Percentiles rank a stretch among this genome's conserved stretches.
Conservation (phyloP, 2,888 invertebrate species). For the Tyria jacobaeae region DNA sequence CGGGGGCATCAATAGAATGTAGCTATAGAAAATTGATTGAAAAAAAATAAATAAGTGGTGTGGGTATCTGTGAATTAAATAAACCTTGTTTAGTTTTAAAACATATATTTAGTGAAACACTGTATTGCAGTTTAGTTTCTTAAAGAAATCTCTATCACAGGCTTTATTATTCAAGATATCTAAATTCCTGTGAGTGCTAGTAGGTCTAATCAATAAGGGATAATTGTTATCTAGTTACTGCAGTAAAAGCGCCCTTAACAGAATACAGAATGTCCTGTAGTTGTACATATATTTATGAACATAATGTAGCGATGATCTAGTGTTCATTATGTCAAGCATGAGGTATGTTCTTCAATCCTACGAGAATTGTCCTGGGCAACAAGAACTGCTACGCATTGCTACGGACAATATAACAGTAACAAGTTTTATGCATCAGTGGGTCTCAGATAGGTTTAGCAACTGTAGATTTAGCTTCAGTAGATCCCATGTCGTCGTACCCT, state of each 20-base stretch:
- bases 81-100: neutral
- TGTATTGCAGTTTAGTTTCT: neutral
- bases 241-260: no score
- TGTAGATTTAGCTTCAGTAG: no score
- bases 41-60: slow-evolving; percentile 5
- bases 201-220: no score
- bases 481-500: no score
- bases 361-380: fast-evolving
- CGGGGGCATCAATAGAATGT: slow-evolving; percentile 22
- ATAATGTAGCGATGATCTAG: no score
- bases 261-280: no score
- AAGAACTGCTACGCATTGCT: neutral
- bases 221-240: no score
- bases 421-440: no score
- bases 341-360: no score
- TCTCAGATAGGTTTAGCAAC: no score
- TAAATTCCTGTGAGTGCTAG: neutral
- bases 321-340: no score
- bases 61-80: neutral
- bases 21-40: slow-evolving; percentile 11
- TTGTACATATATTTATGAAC: no score
- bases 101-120: neutral
- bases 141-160: neutral
- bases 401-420: neutral
- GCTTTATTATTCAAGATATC: neutral